Evolutionary conservation across 2,888 invertebrate genomes (phyloP).

Genomic region (Drosophila borborema): DNA sequence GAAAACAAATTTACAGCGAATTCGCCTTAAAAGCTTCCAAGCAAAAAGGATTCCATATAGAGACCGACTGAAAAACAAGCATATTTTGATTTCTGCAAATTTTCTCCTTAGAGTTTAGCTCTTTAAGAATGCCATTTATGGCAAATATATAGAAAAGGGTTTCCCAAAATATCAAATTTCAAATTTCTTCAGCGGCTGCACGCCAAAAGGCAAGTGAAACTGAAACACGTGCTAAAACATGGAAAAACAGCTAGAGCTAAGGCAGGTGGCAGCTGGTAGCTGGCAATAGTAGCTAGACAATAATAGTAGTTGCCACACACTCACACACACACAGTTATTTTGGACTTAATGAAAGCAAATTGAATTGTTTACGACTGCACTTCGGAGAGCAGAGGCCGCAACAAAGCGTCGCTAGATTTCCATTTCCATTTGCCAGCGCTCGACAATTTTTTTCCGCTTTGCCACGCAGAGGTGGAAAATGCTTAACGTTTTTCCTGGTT

Average conservation of each 20-base stretch:
- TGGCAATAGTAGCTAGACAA: conserved; percentile 13
- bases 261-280: conserved; percentile 9
- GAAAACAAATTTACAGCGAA: too few species aligned
- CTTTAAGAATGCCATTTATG: background rate
- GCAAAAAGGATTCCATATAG: too few species aligned
- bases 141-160: background rate
- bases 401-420: conserved; percentile 62
- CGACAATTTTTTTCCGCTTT: background rate
- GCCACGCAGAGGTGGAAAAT: conserved; percentile 3
- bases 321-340: conserved; percentile 14
- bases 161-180: conserved; percentile 30
- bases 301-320: conserved; percentile 17
- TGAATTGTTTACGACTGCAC: conserved; percentile 76
- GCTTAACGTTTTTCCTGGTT: conserved; percentile 15
- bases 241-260: conserved; percentile 5
- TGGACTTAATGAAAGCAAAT: conserved; percentile 69
- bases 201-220: conserved; percentile 5
- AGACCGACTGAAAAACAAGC: too few species aligned
- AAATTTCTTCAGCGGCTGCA: background rate
- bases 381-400: conserved; percentile 53
- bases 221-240: background rate
- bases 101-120: background rate
- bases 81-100: background rate
- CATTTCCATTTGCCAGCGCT: conserved; percentile 43
- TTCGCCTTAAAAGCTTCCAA: too few species aligned